These are phyloP conservation scores for Dichetophora obliterata DNA, from an alignment of 2,888 invertebrate species.

Conservation along the genomic window DNA sequence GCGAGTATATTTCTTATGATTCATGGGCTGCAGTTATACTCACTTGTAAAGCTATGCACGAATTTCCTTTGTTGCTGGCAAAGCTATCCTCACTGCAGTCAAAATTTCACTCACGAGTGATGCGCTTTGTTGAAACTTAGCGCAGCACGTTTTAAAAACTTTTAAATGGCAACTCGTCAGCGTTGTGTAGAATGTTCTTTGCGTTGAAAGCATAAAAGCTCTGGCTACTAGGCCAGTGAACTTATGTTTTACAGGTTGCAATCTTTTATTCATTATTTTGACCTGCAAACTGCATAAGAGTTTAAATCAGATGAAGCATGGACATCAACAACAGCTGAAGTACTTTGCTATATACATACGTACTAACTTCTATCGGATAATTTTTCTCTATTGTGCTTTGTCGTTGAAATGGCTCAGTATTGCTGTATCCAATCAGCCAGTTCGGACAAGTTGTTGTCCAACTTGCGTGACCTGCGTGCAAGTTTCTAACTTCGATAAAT, in stretches of 20 bases:
- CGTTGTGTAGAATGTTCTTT: neutral
- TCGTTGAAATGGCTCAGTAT: neutral
- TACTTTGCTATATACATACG: no score
- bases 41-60: neutral
- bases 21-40: neutral
- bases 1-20: neutral
- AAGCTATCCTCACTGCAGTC: constrained; percentile 12
- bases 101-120: neutral
- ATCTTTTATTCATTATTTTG: neutral
- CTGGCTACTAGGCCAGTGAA: neutral
- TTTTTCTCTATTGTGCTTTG: neutral
- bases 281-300: no score
- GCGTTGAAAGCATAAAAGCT: neutral
- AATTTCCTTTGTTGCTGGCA: neutral
- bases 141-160: constrained; percentile 32
- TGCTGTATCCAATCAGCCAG: constrained; percentile 14
- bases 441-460: neutral
- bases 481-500: neutral
- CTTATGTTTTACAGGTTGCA: neutral
- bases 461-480: constrained; percentile 17
- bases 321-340: no score
- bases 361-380: no score
- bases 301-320: no score
- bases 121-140: constrained; percentile 32
- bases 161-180: constrained; percentile 28